Percentiles rank a stretch among this genome's conserved stretches.
Evolutionary conservation across 2,888 invertebrate genomes (phyloP).

Genomic region (Biston betularia): DNA sequence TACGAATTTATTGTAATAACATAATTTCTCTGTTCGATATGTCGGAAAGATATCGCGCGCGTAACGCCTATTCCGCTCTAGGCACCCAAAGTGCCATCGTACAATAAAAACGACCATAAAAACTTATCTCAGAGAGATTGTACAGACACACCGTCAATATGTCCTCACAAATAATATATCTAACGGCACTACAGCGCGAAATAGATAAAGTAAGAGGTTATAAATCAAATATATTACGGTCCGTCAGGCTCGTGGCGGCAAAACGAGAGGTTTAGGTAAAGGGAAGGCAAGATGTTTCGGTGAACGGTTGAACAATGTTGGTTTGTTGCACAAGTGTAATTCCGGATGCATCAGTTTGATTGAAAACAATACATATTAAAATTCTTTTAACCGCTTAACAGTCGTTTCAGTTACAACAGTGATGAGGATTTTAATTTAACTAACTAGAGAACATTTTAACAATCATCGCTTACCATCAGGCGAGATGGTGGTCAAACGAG

Average conservation of each 20-base stretch:
- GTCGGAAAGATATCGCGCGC: slow-evolving; percentile 21
- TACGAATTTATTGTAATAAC: slow-evolving; percentile 32
- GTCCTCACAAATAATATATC: slow-evolving; percentile 34
- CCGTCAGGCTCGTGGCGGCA: slow-evolving; percentile 15
- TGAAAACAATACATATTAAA: no score
- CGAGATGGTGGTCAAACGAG: no score
- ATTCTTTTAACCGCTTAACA: no score
- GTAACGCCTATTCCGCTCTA: slow-evolving; percentile 27
- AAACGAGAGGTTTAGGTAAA: slow-evolving; percentile 2
- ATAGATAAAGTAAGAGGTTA: slow-evolving; percentile 30
- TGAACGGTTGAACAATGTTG: no score
- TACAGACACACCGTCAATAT: slow-evolving; percentile 35
- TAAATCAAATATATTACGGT: slow-evolving; percentile 26
- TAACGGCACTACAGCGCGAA: slow-evolving; percentile 26
- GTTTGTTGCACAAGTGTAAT: no score
- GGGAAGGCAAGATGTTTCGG: not conserved
- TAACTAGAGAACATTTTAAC: no score
- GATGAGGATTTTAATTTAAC: no score
- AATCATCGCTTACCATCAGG: no score
- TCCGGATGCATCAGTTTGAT: no score
- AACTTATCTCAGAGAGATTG: slow-evolving; percentile 36
- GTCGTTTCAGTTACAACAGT: no score
- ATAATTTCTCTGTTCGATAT: slow-evolving; percentile 26
- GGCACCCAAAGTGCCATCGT: slow-evolving; percentile 28
- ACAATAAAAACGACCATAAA: slow-evolving; percentile 35